Percentiles rank a stretch among this genome's conserved stretches.
Evolutionary conservation across 2,888 invertebrate species (phyloP).

Genomic region (Dinocampus coccinellae): DNA sequence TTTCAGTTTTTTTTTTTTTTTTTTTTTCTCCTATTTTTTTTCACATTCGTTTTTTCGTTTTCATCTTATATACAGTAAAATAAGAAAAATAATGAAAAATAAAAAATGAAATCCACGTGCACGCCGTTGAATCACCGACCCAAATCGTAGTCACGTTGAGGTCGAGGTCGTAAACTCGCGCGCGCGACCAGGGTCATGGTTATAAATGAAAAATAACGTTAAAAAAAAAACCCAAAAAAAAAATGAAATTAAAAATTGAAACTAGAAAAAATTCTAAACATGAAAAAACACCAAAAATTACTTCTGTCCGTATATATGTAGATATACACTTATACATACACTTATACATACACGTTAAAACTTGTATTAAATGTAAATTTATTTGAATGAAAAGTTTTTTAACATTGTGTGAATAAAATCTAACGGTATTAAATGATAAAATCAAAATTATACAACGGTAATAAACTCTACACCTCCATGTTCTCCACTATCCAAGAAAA

Average conservation of each 20-base stretch:
- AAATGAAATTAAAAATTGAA: slow-evolving; percentile 24
- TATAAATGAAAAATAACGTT: neutral
- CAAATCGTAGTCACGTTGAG: slow-evolving; percentile 27
- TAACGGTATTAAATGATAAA: neutral
- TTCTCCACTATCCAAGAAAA: slow-evolving; percentile 16
- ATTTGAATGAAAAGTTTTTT: neutral
- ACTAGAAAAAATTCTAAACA: neutral
- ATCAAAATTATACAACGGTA: neutral
- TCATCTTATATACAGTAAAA: neutral
- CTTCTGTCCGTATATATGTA: no score
- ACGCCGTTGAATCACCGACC: slow-evolving; percentile 15
- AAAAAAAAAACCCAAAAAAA: neutral
- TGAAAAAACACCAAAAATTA: neutral
- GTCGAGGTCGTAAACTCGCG: slow-evolving; percentile 17
- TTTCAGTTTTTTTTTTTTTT: neutral
- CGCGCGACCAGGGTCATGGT: slow-evolving; percentile 12
- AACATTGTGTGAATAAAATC: neutral
- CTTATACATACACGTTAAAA: no score
- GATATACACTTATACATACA: no score
- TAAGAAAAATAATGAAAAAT: slow-evolving; percentile 8
- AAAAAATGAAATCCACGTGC: slow-evolving; percentile 19
- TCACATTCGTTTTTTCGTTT: no score
- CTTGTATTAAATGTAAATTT: neutral
- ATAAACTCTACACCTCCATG: no score
- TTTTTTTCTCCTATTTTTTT: neutral